Conservation (phyloP, 2,797 vertebrate genomes). For the Cetoscarus ocellatus region DNA sequence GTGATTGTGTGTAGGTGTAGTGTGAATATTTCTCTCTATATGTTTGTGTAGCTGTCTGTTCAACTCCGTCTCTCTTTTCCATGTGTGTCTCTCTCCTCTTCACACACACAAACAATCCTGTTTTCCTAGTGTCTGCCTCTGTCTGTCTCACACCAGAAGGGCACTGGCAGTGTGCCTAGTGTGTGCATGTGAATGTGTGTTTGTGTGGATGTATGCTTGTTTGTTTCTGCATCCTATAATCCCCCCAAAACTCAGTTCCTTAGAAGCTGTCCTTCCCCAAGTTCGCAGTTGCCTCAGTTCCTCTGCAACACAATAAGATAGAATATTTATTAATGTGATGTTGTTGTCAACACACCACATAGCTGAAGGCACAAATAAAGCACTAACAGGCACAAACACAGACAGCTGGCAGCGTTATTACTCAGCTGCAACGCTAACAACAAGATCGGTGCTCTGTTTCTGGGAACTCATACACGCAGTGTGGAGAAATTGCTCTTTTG, state of each 20-base stretch:
- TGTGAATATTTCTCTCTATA: neutral
- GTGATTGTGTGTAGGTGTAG: neutral
- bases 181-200: slow-evolving; percentile 9
- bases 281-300: slow-evolving; percentile 21
- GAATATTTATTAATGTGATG: slow-evolving; percentile 1
- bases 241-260: slow-evolving; percentile 41
- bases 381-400: slow-evolving; percentile 29
- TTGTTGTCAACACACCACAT: slow-evolving; percentile 31
- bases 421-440: slow-evolving; percentile 43
- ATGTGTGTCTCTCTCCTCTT: neutral
- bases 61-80: neutral
- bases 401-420: slow-evolving; percentile 30
- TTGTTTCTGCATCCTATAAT: slow-evolving; percentile 52
- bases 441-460: slow-evolving; percentile 34
- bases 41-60: neutral
- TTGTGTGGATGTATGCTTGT: slow-evolving; percentile 1
- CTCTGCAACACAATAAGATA: slow-evolving; percentile 23
- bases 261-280: slow-evolving; percentile 24
- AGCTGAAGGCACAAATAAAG: slow-evolving; percentile 49
- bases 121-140: slow-evolving; percentile 26
- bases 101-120: neutral
- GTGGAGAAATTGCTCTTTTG: neutral
- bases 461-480: slow-evolving; percentile 10
- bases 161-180: slow-evolving; percentile 10
- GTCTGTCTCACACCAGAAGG: slow-evolving; percentile 31